phyloP scores from a whole-genome alignment of 2,113 vertebrate genomes.

The Indicator maculatus region DNA sequence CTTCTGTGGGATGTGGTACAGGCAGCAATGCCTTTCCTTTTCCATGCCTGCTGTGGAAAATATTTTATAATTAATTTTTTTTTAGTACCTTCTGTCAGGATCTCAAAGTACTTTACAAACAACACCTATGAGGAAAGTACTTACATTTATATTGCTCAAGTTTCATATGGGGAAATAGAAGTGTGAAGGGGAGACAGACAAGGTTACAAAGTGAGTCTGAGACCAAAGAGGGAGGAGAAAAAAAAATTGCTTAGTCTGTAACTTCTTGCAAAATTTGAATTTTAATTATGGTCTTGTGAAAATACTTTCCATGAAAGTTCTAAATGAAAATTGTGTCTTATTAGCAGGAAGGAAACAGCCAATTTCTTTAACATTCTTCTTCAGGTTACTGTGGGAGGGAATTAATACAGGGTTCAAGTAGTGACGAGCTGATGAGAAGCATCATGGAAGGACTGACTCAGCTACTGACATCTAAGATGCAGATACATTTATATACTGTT shows the following conservation, averaged over 20 bases:
- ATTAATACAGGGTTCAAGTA: neutral
- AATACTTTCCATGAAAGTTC: neutral
- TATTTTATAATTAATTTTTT: neutral
- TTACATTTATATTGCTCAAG: neutral
- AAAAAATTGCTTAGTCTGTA: neutral
- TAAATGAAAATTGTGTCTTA: neutral
- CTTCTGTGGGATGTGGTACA: neutral
- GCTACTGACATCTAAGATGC: neutral
- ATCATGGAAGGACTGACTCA: neutral
- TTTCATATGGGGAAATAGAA: neutral
- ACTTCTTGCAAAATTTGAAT: neutral
- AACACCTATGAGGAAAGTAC: neutral
- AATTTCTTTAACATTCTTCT: neutral
- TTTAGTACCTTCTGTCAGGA: constrained; percentile 22
- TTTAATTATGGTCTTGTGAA: neutral
- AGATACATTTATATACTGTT: neutral
- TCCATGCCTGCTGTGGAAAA: neutral
- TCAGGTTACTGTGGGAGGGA: neutral
- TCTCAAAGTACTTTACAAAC: constrained; percentile 22
- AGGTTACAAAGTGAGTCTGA: neutral
- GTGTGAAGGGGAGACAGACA: neutral
- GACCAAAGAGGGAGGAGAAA: neutral
- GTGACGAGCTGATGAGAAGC: neutral
- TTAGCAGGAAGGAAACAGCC: neutral
- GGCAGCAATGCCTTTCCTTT: neutral